These are phyloP conservation scores for Phasianus colchicus DNA, from an alignment of 2,113 vertebrate species.

Conservation along the genomic window DNA sequence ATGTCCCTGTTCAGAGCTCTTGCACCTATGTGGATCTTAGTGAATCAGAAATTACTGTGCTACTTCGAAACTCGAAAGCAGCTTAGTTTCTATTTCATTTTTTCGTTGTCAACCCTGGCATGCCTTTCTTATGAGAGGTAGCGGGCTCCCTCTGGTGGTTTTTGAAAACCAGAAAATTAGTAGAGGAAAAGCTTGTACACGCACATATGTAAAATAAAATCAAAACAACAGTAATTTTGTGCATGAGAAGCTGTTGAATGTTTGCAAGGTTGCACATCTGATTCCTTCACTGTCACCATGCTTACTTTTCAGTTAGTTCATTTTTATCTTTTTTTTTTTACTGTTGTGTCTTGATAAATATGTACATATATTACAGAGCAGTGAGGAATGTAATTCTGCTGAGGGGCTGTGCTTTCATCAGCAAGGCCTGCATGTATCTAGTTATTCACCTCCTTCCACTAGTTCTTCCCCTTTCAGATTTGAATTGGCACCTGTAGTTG, in stretches of 20 bases:
- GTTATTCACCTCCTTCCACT: not conserved
- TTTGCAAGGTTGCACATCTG: not conserved
- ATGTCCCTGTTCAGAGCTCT: not conserved
- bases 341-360: not conserved
- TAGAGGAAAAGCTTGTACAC: not conserved
- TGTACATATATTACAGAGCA: not conserved
- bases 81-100: not conserved
- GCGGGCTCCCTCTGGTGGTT: conserved; percentile 64
- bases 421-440: not conserved
- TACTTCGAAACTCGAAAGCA: not conserved
- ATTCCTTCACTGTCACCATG: not conserved
- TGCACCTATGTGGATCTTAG: not conserved
- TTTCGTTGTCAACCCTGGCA: not conserved
- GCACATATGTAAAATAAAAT: not conserved
- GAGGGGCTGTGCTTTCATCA: not conserved
- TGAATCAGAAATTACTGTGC: not conserved
- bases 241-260: not conserved
- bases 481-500: not conserved
- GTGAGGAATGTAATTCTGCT: not conserved
- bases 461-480: not conserved
- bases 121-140: not conserved
- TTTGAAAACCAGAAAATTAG: not conserved
- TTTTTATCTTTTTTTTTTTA: not conserved
- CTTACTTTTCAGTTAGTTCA: not conserved
- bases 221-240: not conserved